These are phyloP conservation scores for Caretta caretta DNA, from an alignment of 2,113 vertebrate genomes.

Conservation along the genomic window DNA sequence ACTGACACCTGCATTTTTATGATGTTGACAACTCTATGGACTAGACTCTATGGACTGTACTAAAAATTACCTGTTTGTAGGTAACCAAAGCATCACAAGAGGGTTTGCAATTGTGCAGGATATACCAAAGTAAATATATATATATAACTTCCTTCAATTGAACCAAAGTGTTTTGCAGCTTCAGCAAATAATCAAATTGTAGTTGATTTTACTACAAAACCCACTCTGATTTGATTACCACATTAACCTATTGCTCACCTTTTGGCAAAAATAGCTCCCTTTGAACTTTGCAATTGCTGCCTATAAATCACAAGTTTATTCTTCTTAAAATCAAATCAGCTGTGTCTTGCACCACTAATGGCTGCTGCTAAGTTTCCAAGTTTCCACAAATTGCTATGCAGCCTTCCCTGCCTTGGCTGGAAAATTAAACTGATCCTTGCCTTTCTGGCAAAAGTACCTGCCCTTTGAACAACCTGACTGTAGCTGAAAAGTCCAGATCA, in stretches of 20 bases:
- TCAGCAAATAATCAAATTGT: not conserved
- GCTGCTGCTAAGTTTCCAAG: not conserved
- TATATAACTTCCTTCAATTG: not conserved
- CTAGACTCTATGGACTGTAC: not conserved
- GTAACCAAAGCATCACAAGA: not conserved
- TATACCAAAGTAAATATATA: too few relatives aligned
- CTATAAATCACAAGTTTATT: not conserved
- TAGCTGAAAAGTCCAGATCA: not conserved
- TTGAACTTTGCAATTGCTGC: not conserved
- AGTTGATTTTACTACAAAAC: not conserved
- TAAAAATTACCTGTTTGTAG: not conserved
- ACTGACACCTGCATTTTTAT: not conserved
- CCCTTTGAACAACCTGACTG: rapidly evolving
- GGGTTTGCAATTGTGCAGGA: not conserved
- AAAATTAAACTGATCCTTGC: not conserved
- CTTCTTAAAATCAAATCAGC: not conserved
- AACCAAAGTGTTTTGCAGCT: not conserved
- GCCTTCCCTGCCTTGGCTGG: not conserved
- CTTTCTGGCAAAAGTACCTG: not conserved
- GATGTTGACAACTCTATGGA: not conserved
- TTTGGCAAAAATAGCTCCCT: not conserved
- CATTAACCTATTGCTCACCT: not conserved
- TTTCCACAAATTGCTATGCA: not conserved
- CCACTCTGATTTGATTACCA: not conserved
- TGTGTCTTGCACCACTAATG: not conserved